Evolutionary conservation across 1,140 invertebrate genomes (phyloP), one percentile per base, ranked within the genome.

Genomic region (Pemphigus obesinymphae): DNA sequence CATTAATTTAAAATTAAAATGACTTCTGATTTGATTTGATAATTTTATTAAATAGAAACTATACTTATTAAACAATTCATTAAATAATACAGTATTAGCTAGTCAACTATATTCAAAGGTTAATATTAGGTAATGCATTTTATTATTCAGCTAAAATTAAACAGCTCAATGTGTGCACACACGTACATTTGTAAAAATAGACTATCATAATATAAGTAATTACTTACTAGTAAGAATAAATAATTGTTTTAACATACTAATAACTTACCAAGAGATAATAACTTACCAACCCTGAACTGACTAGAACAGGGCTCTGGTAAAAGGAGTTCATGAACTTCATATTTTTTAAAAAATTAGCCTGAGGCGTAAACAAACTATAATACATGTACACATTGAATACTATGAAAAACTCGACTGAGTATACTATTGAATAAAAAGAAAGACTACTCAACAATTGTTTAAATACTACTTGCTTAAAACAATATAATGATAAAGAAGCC

Each of bases 301-400:
- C 76, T 63, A 80, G 76, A 80, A 80, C 76, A 80, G 76, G 76
- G 76, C 76, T 80, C 76, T 80, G 76, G 76, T 80, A 80, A 80
- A 80, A 80, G 6, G 55, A 61, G 53, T 58, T 80, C 37, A 58
- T 80, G 76, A 80, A 80, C 15, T 63, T 80, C 76, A 80, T 80
- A 61, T 40, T 80, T 58, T 1, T 26, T 76, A 75, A 75, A 31
- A 75, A 31, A 53, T 20, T 34, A 53, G 48, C 72, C 43, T 75
- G 20, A 75, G 48, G 48, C 72, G 17, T 34, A 53, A 73, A 73
- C 50, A 48, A 7, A 75, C 29, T 26, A 45, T 29, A 45, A 26
- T 70, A 45, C 31, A 26, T 55, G n/a, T 78, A 40, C 37, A 40
- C 73, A 78, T 58, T 45, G 73, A 48, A 73, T 50, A 48, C 8